Evolutionary conservation across 64 coral and sea anemone species (phyloP), one percentile per base, ranked within the genome.

Genomic region (Montipora foliosa): DNA sequence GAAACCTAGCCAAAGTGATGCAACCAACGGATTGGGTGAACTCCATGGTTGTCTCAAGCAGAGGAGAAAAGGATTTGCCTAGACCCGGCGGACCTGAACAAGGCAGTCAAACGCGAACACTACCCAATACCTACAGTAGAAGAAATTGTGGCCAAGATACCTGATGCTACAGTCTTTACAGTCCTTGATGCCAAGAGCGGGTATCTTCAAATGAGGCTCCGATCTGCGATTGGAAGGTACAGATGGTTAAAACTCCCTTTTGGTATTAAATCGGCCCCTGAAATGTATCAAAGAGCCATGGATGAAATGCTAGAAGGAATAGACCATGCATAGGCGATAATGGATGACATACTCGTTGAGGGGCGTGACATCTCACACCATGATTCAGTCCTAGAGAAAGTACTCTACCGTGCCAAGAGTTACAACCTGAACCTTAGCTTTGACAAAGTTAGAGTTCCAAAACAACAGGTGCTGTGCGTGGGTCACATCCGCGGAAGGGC

Each of bases 391-490:
- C 72, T 93, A 73, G 64, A 61, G 44, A 24, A 92, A 93, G 90
- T 84, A 47, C 90, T 96, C 58, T 49, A 88, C 69, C 45, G 95
- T 47, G 78, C 87, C 11, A 83, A 79, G 62, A 88, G 77, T 29
- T 76, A 85, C 71, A 93, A 93, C 49, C 88, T 93, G 4, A 86
- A 78, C 37, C 52, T 93, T 12, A 96, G 93, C 82, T 90, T 97
- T 83, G 91, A 93, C 46, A 97, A 97, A 19, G 81, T 91, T 8
- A 93, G 76, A 85, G 70, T 89, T 4, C 87, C 87, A 71, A 93
- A 87, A 55, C 49, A 76, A 14, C 79, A 89, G 77, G 68, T 96
- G 12, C 80, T 14, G 66, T 90, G 90, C 79, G 79, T 92, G 44
- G 91, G 59, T 25, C 87, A 93, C 48, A 48, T 90, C 64, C 53